Percentiles rank a stretch among this genome's conserved stretches.
Conservation (phyloP, 2,888 invertebrate genomes). For the Habroteleia sp. region DNA sequence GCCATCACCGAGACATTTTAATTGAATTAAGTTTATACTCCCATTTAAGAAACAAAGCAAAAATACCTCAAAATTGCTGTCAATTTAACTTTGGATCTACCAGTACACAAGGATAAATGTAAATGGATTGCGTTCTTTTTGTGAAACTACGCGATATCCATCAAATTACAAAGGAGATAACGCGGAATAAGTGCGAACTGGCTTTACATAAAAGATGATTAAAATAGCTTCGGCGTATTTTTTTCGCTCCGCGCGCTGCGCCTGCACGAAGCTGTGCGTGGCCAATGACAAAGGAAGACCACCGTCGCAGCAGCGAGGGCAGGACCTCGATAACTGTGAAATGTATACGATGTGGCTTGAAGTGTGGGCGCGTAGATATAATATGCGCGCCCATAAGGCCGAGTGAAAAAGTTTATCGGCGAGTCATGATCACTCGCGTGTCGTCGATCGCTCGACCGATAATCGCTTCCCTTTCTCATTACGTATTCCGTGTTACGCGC, state of each 20-base stretch:
- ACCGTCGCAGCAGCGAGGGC: conserved; percentile 59
- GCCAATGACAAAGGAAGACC: conserved; percentile 63
- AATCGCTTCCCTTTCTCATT: conserved; percentile 47
- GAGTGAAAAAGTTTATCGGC: conserved; percentile 61
- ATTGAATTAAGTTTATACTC: too few species aligned
- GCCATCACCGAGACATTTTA: too few species aligned
- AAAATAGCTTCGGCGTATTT: conserved; percentile 24
- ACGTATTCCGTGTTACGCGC: conserved; percentile 58
- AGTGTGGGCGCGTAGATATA: conserved; percentile 61
- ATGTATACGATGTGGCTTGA: conserved; percentile 44
- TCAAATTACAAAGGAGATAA: conserved; percentile 4
- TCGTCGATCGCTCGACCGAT: conserved; percentile 61
- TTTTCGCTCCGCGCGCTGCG: conserved; percentile 5
- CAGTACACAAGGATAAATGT: too few species aligned
- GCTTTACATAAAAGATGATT: conserved; percentile 33
- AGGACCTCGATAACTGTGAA: conserved; percentile 62
- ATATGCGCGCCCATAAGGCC: conserved; percentile 36
- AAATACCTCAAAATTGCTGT: too few species aligned
- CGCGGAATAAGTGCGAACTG: conserved; percentile 4
- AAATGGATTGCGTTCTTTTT: too few species aligned
- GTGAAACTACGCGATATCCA: not conserved
- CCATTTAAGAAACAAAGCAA: too few species aligned
- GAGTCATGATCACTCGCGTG: conserved; percentile 53
- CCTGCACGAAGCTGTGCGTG: conserved; percentile 38
- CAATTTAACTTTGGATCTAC: too few species aligned